phyloP scores from a whole-genome alignment of 2,113 vertebrate genomes.

The Indicator maculatus region DNA sequence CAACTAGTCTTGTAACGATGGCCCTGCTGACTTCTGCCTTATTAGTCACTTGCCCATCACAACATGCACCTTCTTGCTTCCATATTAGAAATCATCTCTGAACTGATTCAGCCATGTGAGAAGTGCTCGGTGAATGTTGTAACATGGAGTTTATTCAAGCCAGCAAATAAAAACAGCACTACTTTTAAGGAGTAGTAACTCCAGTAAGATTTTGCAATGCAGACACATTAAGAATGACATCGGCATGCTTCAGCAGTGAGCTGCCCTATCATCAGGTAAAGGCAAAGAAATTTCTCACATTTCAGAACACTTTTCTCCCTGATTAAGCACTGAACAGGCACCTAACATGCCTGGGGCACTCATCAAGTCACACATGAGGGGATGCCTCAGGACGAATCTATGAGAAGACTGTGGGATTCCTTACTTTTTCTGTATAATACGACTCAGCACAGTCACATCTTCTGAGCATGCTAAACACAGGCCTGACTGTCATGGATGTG shows the following conservation, averaged over 20 bases:
- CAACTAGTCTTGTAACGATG: not conserved
- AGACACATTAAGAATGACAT: not conserved
- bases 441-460: not conserved
- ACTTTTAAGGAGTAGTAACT: not conserved
- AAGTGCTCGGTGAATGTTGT: rapidly evolving
- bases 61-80: not conserved
- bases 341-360: not conserved
- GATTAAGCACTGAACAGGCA: not conserved
- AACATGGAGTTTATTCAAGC: not conserved
- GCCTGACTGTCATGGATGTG: rapidly evolving
- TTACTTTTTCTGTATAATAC: not conserved
- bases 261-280: not conserved
- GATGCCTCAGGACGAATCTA: not conserved
- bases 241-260: not conserved
- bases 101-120: not conserved
- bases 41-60: not conserved
- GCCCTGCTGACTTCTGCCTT: not conserved
- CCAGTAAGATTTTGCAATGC: not conserved
- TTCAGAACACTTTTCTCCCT: not conserved
- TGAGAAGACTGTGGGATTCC: not conserved
- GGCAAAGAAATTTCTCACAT: not conserved
- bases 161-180: not conserved
- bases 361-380: not conserved
- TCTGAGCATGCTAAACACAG: not conserved
- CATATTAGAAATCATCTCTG: no score